Evolutionary conservation across 2,113 vertebrate genomes (phyloP), one percentile per base, ranked within the genome.

Genomic region (Rattus norvegicus): DNA sequence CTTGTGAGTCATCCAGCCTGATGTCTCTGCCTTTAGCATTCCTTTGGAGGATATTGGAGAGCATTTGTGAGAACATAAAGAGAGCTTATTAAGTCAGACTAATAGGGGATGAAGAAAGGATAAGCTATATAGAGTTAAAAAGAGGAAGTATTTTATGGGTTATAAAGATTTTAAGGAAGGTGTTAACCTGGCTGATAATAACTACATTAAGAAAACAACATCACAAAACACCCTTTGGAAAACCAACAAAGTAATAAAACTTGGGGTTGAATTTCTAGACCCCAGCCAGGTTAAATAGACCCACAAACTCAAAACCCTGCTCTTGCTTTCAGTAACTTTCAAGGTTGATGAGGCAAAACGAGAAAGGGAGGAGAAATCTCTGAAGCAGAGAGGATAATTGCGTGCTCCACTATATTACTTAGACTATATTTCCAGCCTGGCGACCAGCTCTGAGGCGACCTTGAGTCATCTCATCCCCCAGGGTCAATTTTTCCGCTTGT

Each of bases 401-500:
- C 85, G 47, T 95, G 92, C 20, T 91, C 89, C 95, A 83, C 95
- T 96, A 36, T 61, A 75, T 93, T 65, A 89, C 93, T 96, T 91
- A 85, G 67, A 73, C 95, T 97, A 97, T 97, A 97, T 97, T 97
- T 97, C 88, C 81, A 92, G 73, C 72, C 54, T 83, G 80, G 95
- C 81, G 76, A 61, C 52, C 91, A 67, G 96, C 95, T 96, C 93
- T 77, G 96, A 67, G 22, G 56, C 93, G 97, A 97, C 97, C 97
- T 98, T 97, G 98, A 97, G 96, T 97, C 97, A 95, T 96, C 96
- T 96, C 93, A 97, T 95, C 88, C 96, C 77, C 1, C 19, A 79
- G 84, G 95, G 86, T 95, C 96, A 94, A 85, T 96, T 96, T 97
- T 96, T 91, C 96, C 96, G 93, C 96, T 95, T 93, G 77, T 91